Conservation (phyloP, 1,140 invertebrate genomes). For the Heliconius melpomene region DNA sequence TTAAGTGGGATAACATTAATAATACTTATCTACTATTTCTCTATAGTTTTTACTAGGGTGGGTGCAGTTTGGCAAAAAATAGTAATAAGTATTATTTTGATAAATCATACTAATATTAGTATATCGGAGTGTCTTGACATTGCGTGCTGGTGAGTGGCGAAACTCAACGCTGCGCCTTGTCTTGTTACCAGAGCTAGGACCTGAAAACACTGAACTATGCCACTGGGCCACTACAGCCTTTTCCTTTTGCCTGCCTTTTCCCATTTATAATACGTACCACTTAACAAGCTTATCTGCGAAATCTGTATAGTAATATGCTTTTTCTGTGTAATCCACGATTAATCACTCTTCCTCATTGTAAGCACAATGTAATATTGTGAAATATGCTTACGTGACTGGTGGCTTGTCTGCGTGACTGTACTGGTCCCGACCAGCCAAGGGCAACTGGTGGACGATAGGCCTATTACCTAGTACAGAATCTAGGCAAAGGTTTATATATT, state of each 20-base stretch:
- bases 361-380: conserved; percentile 33
- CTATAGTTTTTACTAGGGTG: too few species aligned
- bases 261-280: neutral
- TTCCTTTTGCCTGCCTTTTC: neutral
- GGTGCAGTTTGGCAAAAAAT: too few species aligned
- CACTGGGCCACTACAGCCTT: too few species aligned
- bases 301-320: conserved; percentile 4
- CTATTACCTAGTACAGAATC: conserved; percentile 34
- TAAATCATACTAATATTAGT: too few species aligned
- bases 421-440: conserved; percentile 47
- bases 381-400: conserved; percentile 36
- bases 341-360: conserved; percentile 32
- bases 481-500: conserved; percentile 38
- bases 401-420: conserved; percentile 41
- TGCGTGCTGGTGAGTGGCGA: too few species aligned
- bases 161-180: too few species aligned
- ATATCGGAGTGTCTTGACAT: too few species aligned
- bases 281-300: neutral
- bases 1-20: too few species aligned
- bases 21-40: too few species aligned
- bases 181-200: too few species aligned
- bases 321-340: conserved; percentile 28
- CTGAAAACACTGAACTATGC: too few species aligned
- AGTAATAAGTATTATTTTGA: too few species aligned
- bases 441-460: conserved; percentile 48